Percentiles rank a stretch among this genome's conserved stretches.
Evolutionary conservation across 2,797 vertebrate genomes (phyloP).

Genomic region (Heteromormyrus szaboi): DNA sequence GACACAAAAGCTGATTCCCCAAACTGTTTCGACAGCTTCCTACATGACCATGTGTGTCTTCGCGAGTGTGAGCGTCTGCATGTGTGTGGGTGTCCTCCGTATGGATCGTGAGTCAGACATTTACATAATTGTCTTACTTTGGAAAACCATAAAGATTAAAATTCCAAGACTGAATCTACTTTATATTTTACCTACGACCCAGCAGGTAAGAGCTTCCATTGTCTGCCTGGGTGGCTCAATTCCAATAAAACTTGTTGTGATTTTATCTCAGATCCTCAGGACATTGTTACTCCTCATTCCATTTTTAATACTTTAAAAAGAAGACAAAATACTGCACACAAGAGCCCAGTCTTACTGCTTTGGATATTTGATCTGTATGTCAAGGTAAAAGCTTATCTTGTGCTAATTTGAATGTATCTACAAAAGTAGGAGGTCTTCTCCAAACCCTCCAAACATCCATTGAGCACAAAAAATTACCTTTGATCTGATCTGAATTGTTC

Average conservation of each 20-base stretch:
- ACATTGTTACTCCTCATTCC: not conserved
- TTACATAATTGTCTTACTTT: conserved; percentile 22
- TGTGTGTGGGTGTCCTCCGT: not conserved
- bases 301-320: not conserved
- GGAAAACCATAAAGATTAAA: conserved; percentile 37
- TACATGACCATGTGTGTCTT: conserved; percentile 11
- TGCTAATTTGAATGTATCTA: not conserved
- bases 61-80: not conserved
- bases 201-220: not conserved
- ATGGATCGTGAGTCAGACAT: not conserved
- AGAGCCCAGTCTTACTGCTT: not conserved
- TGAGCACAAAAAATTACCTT: not conserved
- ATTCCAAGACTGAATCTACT: conserved; percentile 11
- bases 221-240: not conserved
- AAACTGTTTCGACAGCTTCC: conserved; percentile 24
- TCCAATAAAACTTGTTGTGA: not conserved
- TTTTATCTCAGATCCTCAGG: not conserved
- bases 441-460: not conserved
- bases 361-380: not conserved
- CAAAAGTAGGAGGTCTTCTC: not conserved
- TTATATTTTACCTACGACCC: not conserved
- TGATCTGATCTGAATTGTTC: not conserved
- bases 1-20: conserved; percentile 48
- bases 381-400: not conserved
- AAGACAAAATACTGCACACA: not conserved